Evolutionary conservation across 2,888 invertebrate genomes (phyloP).

Genomic region (Orthosia gothica): DNA sequence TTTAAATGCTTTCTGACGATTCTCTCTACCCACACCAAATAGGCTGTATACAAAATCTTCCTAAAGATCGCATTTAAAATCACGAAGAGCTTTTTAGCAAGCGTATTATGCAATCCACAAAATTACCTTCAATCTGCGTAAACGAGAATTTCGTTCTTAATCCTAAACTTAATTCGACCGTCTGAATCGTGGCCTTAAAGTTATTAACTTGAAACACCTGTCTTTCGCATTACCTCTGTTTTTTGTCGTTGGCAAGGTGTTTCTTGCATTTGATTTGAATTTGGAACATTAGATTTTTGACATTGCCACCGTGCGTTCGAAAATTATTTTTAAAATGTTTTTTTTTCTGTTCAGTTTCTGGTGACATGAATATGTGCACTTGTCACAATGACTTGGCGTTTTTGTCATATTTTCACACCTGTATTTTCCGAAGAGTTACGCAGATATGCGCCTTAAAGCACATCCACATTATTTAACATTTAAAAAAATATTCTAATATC

Average conservation of each 20-base stretch:
- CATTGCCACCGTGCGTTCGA: conserved; percentile 47
- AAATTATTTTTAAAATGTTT: conserved; percentile 29
- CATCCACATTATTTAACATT: not conserved
- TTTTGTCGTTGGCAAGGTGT: conserved; percentile 84
- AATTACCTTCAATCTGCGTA: conserved; percentile 51
- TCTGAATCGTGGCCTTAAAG: conserved; percentile 57
- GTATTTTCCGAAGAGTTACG: too few relatives aligned
- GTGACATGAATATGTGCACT: conserved; percentile 3
- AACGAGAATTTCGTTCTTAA: conserved; percentile 56
- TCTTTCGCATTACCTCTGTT: conserved; percentile 80
- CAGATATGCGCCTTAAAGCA: too few relatives aligned
- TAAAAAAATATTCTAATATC: not conserved
- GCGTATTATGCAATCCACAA: conserved; percentile 18
- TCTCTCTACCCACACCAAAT: not conserved
- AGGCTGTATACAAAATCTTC: not conserved
- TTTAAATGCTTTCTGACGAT: not conserved
- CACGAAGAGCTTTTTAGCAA: not conserved
- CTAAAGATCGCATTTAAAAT: conserved; percentile 5
- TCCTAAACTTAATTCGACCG: conserved; percentile 59
- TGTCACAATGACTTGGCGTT: not conserved
- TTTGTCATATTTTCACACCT: not conserved
- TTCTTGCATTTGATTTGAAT: conserved; percentile 74
- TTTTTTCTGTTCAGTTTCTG: not conserved
- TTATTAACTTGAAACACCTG: conserved; percentile 79
- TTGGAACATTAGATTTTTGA: conserved; percentile 78